phyloP scores from a whole-genome alignment of 2,113 vertebrate genomes.

The Heliornis fulica region DNA sequence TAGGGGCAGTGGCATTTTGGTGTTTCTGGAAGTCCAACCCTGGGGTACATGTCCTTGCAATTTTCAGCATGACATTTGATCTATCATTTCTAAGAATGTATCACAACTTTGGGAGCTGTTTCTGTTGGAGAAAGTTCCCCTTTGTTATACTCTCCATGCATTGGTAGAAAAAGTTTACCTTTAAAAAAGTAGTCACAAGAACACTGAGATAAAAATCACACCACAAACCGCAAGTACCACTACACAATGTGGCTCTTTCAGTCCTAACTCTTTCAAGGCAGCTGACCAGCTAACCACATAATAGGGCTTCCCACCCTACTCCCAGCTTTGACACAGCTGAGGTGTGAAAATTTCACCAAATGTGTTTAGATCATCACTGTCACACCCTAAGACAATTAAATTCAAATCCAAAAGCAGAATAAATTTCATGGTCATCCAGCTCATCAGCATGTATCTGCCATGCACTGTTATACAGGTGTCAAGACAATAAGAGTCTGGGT shows the following conservation, averaged over 20 bases:
- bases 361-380: neutral
- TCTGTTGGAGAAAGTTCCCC: neutral
- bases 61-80: neutral
- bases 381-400: neutral
- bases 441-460: neutral
- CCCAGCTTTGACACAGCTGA: neutral
- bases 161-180: neutral
- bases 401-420: neutral
- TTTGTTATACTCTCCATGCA: neutral
- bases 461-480: neutral
- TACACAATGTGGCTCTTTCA: neutral
- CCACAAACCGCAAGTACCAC: slow-evolving; percentile 37
- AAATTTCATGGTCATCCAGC: neutral
- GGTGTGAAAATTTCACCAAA: neutral
- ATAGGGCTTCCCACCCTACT: neutral
- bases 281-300: slow-evolving; percentile 52
- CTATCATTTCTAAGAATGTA: neutral
- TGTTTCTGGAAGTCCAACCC: neutral
- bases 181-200: slow-evolving; percentile 20
- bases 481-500: neutral
- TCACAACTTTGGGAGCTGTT: neutral
- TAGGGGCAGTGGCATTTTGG: neutral
- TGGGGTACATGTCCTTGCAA: neutral
- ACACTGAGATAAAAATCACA: neutral
- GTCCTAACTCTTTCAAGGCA: neutral